phyloP scores from a whole-genome alignment of 2,113 vertebrate genomes.

The Emydura subglobosa region DNA sequence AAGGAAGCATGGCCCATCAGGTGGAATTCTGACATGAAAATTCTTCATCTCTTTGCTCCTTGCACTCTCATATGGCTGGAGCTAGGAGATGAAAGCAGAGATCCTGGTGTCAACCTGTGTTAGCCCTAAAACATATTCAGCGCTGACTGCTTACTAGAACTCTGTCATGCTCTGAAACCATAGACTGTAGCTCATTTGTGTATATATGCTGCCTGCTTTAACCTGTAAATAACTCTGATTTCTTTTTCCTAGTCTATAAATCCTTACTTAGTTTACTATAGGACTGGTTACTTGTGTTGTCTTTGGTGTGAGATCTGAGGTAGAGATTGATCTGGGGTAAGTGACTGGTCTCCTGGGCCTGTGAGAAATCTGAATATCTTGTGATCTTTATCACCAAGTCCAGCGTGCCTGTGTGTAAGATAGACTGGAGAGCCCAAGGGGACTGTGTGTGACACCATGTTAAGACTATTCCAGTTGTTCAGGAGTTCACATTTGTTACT shows the following conservation, averaged over 20 bases:
- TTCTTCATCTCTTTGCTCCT: not conserved
- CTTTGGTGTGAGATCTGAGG: not conserved
- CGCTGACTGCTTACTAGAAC: not conserved
- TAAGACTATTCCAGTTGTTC: not conserved
- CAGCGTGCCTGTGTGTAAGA: not conserved
- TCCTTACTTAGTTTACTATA: not conserved
- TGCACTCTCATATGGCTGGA: not conserved
- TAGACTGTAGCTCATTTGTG: not conserved
- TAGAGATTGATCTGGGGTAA: not conserved
- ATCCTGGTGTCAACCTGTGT: not conserved
- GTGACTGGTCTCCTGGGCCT: not conserved
- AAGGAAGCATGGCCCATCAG: not conserved
- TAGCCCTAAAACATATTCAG: not conserved
- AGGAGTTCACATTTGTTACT: not conserved
- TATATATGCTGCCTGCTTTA: not conserved
- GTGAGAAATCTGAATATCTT: not conserved
- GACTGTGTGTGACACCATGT: not conserved
- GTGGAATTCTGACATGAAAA: not conserved
- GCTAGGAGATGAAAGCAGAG: not conserved
- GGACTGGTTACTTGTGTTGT: not conserved
- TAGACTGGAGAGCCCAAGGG: not conserved
- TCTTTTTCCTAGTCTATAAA: not conserved
- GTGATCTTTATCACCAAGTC: not conserved
- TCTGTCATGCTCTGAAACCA: not conserved
- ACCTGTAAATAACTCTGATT: not conserved